Percentiles rank a stretch among this genome's conserved stretches.
Evolutionary conservation across 2,113 vertebrate genomes (phyloP).

Genomic region (Leptosomus discolor): DNA sequence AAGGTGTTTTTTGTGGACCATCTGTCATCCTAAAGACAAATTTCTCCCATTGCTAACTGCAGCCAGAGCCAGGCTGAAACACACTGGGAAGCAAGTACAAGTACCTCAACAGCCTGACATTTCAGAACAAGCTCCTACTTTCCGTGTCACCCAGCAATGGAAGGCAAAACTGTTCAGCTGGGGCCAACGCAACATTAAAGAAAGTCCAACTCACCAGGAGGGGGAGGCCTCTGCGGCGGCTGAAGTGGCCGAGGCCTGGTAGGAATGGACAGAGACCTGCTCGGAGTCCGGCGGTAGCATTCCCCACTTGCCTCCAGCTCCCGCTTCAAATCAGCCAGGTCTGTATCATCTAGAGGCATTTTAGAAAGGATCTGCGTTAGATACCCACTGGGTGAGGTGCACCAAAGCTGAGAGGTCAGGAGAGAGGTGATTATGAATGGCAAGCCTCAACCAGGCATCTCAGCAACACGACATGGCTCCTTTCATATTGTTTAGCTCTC

Average conservation of each 20-base stretch:
- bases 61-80: background rate
- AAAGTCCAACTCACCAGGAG: slow-evolving; percentile 72
- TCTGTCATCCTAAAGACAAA: background rate
- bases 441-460: background rate
- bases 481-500: background rate
- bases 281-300: slow-evolving; percentile 52
- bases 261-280: slow-evolving; percentile 79
- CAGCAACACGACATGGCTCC: fast-evolving
- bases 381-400: background rate
- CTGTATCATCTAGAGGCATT: slow-evolving; percentile 68
- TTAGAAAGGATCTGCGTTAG: background rate
- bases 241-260: slow-evolving; percentile 66
- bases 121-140: background rate
- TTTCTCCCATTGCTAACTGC: background rate
- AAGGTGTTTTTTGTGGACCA: background rate
- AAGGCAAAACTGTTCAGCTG: background rate
- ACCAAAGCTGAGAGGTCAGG: background rate
- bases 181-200: background rate
- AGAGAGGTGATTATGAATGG: background rate
- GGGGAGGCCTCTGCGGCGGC: slow-evolving; percentile 78
- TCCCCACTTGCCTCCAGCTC: slow-evolving; percentile 65
- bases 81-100: background rate
- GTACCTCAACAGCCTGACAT: background rate
- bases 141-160: background rate
- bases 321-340: slow-evolving; percentile 49